Evolutionary conservation across 2,113 vertebrate species (phyloP).

Genomic region (Arenaria interpres): DNA sequence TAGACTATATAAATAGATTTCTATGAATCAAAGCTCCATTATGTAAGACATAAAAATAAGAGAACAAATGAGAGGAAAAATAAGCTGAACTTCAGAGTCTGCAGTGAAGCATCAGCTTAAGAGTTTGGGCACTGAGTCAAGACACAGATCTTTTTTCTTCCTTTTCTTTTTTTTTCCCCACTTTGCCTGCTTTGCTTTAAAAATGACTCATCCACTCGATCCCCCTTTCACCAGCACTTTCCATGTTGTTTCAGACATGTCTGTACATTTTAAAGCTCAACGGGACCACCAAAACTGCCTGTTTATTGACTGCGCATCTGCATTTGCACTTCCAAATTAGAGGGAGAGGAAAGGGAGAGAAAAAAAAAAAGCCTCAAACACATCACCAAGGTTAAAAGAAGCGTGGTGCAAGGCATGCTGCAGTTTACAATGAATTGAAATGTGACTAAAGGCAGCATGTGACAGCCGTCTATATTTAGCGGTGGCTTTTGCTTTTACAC

Average conservation of each 20-base stretch:
- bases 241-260: constrained; percentile 48
- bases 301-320: background rate
- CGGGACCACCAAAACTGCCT: background rate
- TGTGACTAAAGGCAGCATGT: constrained; percentile 65
- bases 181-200: constrained; percentile 59
- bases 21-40: constrained; percentile 65
- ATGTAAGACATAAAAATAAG: constrained; percentile 66
- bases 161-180: background rate
- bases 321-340: background rate
- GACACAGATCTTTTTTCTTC: background rate
- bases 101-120: constrained; percentile 55
- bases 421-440: constrained; percentile 62
- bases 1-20: constrained; percentile 61
- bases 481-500: constrained; percentile 48
- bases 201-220: constrained; percentile 43
- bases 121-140: constrained; percentile 65
- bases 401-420: background rate
- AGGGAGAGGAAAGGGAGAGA: background rate
- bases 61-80: constrained; percentile 61
- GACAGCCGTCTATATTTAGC: constrained; percentile 64
- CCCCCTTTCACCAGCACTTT: constrained; percentile 41
- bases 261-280: constrained; percentile 26
- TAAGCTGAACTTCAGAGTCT: constrained; percentile 64
- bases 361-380: background rate
- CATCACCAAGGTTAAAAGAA: background rate